phyloP scores from a whole-genome alignment of 2,888 invertebrate genomes.

The Andrena bicolor region DNA sequence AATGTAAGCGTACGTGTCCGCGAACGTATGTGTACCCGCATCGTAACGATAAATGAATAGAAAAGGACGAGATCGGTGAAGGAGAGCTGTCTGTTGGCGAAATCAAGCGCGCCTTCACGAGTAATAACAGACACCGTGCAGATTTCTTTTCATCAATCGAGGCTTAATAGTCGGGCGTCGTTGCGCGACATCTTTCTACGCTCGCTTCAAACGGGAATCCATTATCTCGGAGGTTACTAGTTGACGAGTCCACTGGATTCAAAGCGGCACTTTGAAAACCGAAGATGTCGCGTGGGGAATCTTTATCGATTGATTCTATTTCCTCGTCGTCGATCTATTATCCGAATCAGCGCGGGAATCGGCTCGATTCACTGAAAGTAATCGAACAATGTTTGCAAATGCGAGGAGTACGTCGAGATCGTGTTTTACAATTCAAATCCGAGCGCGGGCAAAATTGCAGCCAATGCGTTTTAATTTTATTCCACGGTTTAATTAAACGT shows the following conservation, averaged over 20 bases:
- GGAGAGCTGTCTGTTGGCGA: neutral
- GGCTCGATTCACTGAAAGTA: neutral
- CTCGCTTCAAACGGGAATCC: conserved; percentile 13
- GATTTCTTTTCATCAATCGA: neutral
- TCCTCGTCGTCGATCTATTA: neutral
- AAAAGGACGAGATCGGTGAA: conserved; percentile 32
- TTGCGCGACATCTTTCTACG: neutral
- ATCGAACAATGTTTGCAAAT: conserved; percentile 5
- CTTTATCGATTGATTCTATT: neutral
- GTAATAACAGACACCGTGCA: neutral
- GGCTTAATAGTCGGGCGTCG: no score
- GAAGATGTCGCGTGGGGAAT: neutral
- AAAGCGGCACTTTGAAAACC: neutral
- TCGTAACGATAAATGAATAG: conserved; percentile 58
- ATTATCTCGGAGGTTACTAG: neutral
- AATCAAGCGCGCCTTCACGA: neutral
- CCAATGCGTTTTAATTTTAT: no score
- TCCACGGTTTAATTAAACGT: no score
- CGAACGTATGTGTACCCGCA: conserved; percentile 53
- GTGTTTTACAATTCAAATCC: conserved; percentile 27
- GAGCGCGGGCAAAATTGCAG: neutral
- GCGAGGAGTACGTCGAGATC: neutral
- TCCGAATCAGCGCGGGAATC: neutral
- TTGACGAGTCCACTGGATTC: neutral
- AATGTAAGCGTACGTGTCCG: conserved; percentile 61